These are phyloP conservation scores for Erinaceus europaeus DNA, from an alignment of 2,113 vertebrate species.

Conservation along the genomic window DNA sequence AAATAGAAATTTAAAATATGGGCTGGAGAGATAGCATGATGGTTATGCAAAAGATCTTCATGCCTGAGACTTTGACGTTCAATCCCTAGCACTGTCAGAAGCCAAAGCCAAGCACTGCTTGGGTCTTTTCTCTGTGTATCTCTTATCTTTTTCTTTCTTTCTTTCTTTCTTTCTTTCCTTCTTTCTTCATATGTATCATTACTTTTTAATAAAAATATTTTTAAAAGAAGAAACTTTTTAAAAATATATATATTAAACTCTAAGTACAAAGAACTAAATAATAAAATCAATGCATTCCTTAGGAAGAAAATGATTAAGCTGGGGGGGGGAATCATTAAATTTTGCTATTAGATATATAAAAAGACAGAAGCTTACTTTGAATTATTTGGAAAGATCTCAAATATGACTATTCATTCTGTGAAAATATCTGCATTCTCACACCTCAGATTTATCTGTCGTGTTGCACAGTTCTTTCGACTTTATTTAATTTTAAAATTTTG, in stretches of 20 bases:
- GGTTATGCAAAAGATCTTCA: too few relatives aligned
- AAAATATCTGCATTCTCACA: not conserved
- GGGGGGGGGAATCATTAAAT: not conserved
- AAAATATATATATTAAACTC: not conserved
- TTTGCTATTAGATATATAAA: not conserved
- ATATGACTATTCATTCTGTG: not conserved
- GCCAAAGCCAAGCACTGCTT: too few relatives aligned
- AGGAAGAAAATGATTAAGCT: not conserved
- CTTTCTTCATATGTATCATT: too few relatives aligned
- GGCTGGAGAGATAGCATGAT: too few relatives aligned
- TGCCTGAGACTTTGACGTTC: too few relatives aligned
- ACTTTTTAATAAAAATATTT: too few relatives aligned
- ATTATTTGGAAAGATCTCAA: not conserved
- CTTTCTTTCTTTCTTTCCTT: too few relatives aligned
- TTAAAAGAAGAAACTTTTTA: too few relatives aligned
- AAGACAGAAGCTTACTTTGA: not conserved
- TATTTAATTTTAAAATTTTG: slow-evolving; percentile 10
- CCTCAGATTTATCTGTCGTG: not conserved
- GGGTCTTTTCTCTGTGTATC: too few relatives aligned
- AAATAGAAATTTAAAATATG: too few relatives aligned
- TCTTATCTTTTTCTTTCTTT: too few relatives aligned
- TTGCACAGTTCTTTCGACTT: not conserved
- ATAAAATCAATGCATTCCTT: not conserved
- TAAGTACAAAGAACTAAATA: not conserved
- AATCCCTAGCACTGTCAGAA: not conserved